Evolutionary conservation across 1,140 invertebrate genomes (phyloP), one percentile per base, ranked within the genome.

Genomic region (Sycophaga agraensis): DNA sequence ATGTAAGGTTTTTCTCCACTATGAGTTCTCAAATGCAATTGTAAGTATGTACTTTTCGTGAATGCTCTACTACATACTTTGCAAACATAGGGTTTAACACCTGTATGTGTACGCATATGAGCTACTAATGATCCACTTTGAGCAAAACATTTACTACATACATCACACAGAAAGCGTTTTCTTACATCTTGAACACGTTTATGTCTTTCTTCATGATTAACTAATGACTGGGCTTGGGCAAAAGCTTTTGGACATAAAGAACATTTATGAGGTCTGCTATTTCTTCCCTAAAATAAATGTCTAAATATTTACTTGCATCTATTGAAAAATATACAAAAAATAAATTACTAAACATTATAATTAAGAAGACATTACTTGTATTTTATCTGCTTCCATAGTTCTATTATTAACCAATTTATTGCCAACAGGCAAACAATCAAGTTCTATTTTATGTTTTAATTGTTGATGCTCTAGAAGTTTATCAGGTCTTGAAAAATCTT

Each of bases 1-100:
- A 89, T 77, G 31, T 79, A 84, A n/a, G 77, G 73, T 55, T 77
- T 79, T 54, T 76, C 75, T 11, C 77, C 75, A 9, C 74, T 79
- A 21, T 79, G 74, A 0, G 75, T 77, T 26, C 77, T 61, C 1
- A 79, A 42, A 57, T 82, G 80, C 16, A 80, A 57, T 21, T 77
- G 71, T 6, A 82, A 62, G 61, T 77, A 81, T n/a, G 76, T 78
- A 50, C 75, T 80, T 50, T 81, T 82, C 8, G 79, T 82, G 45
- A 83, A 83, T 7, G 74, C 74, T 42, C 76, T 73, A 28, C 66
- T 72, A 50, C 82, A 83, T 3, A 78, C 72, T 4, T 75, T 77
- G 53, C 82, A 83, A 5, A 78, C 74, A 31, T 79, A 79, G 0
- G 76, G 76, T 50, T 77, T 77, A 5, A 77, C 66, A 12, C 76